Conservation (phyloP, 2,113 vertebrate genomes). For the Dissostichus mawsoni region DNA sequence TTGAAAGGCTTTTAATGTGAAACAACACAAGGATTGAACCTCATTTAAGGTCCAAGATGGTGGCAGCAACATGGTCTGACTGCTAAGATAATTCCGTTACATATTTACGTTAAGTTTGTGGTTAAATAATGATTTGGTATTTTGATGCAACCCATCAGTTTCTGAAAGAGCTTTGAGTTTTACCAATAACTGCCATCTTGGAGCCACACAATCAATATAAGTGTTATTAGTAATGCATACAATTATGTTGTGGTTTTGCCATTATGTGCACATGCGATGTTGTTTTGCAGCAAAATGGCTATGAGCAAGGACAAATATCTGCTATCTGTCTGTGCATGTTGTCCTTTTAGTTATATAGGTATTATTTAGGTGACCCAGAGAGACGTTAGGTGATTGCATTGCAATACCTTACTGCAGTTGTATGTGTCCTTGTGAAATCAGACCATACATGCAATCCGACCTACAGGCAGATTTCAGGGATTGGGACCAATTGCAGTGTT, state of each 20-base stretch:
- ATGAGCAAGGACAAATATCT: slow-evolving; percentile 37
- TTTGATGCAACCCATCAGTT: neutral
- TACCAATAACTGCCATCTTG: neutral
- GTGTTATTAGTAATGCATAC: neutral
- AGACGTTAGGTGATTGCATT: slow-evolving; percentile 17
- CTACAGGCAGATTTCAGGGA: slow-evolving; percentile 39
- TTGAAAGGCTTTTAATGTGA: slow-evolving; percentile 9
- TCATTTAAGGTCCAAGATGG: neutral
- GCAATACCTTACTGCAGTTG: slow-evolving; percentile 17
- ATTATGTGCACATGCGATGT: neutral
- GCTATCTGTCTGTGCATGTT: neutral
- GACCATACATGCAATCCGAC: slow-evolving; percentile 37
- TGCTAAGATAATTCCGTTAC: neutral
- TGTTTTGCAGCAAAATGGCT: neutral
- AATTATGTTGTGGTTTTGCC: neutral
- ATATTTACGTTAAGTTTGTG: neutral
- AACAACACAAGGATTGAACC: neutral
- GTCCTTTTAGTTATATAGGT: slow-evolving; percentile 18
- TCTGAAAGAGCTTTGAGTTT: neutral
- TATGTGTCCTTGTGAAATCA: slow-evolving; percentile 50
- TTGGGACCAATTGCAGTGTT: slow-evolving; percentile 33
- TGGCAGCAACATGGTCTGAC: neutral
- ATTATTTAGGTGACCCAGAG: slow-evolving; percentile 33
- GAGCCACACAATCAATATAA: neutral
- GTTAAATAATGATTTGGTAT: neutral